Conservation (phyloP, 2,113 vertebrate genomes). For the Agelaius phoeniceus region DNA sequence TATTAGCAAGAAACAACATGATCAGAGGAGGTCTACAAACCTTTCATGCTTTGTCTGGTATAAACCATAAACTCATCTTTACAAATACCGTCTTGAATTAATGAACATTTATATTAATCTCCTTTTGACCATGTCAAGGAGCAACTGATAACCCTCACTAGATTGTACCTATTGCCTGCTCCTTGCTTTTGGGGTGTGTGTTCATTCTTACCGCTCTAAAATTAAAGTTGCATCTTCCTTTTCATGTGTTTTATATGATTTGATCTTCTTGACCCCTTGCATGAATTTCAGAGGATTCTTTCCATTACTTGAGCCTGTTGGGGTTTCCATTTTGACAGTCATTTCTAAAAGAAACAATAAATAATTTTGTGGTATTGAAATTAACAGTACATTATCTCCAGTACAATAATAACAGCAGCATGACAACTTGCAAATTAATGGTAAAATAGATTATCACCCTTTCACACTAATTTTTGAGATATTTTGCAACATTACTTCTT, state of each 20-base stretch:
- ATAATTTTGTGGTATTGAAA: neutral
- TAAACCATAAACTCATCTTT: neutral
- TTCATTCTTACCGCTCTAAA: neutral
- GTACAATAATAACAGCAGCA: neutral
- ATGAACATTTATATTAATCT: neutral
- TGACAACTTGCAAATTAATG: slow-evolving; percentile 52
- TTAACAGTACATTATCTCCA: neutral
- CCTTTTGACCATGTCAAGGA: neutral
- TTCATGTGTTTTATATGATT: neutral
- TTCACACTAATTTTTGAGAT: neutral
- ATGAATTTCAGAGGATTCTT: neutral
- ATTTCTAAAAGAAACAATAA: neutral
- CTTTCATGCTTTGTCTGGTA: neutral
- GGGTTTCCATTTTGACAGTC: neutral
- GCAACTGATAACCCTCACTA: neutral
- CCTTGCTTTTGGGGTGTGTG: neutral
- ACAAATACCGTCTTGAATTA: neutral
- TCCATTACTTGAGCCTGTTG: neutral
- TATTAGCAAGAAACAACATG: neutral
- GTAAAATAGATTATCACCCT: neutral
- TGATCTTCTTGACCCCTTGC: neutral
- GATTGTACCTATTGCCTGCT: neutral
- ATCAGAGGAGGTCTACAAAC: neutral
- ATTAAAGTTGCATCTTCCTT: neutral
- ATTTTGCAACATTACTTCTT: slow-evolving; percentile 9